Conservation (phyloP, 2,888 invertebrate genomes). For the Drosophila antonietae region DNA sequence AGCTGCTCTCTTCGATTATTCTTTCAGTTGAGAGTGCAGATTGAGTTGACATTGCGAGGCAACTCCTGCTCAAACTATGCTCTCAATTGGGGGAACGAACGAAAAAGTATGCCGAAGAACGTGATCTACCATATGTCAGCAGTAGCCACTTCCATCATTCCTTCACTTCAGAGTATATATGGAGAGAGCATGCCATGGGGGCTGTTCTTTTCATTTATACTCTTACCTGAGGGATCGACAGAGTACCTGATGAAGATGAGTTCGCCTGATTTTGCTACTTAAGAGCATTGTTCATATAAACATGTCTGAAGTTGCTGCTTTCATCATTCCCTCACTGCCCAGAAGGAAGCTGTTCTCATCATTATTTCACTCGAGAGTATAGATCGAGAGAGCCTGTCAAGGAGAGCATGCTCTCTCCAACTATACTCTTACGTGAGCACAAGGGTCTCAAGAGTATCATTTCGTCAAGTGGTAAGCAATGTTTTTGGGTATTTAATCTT, state of each 20-base stretch:
- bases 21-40: neutral
- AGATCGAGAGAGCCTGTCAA: neutral
- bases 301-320: too few relatives aligned
- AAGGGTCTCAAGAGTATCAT: neutral
- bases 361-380: neutral
- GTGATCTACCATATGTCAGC: neutral
- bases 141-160: neutral
- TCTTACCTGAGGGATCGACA: neutral
- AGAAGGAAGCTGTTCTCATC: neutral
- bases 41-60: neutral
- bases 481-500: neutral
- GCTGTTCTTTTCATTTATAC: neutral
- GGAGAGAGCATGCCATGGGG: neutral
- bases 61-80: neutral
- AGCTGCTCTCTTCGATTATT: neutral
- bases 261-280: neutral
- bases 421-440: neutral
- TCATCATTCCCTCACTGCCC: too few relatives aligned
- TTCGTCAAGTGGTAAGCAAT: neutral
- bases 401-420: neutral
- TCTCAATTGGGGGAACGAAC: neutral
- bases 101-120: neutral
- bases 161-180: neutral
- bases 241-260: neutral
- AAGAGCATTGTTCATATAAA: neutral